Conservation (phyloP, 1,140 invertebrate genomes). For the Bombus cullumanus region DNA sequence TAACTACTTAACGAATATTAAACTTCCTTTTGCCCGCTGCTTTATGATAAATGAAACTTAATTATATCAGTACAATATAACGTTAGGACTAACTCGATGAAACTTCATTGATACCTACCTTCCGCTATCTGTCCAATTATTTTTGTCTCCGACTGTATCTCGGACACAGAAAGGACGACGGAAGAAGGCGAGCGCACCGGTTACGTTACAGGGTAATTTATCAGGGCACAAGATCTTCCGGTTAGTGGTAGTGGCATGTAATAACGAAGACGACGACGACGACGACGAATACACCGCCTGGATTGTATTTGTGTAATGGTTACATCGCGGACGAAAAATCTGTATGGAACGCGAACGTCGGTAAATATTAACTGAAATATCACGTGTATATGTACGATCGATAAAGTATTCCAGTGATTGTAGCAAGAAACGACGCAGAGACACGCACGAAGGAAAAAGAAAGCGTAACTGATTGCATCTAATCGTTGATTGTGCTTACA, state of each 20-base stretch:
- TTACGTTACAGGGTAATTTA: constrained; percentile 22
- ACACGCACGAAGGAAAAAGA: not conserved
- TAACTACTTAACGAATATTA: too few relatives aligned
- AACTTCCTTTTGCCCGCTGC: too few relatives aligned
- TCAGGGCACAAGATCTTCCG: constrained; percentile 1
- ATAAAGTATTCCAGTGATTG: not conserved
- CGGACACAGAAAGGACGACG: not conserved
- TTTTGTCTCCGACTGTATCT: not conserved
- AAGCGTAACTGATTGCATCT: constrained; percentile 11
- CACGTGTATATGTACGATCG: not conserved
- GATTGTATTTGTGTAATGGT: not conserved
- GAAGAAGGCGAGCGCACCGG: constrained; percentile 10
- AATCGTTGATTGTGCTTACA: not conserved
- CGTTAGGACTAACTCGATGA: too few relatives aligned
- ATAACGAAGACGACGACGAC: not conserved
- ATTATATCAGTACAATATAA: too few relatives aligned
- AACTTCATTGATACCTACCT: too few relatives aligned
- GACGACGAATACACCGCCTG: not conserved
- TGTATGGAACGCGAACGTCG: not conserved
- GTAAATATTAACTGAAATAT: not conserved
- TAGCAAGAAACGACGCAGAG: not conserved
- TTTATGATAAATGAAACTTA: too few relatives aligned
- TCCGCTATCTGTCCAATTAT: too few relatives aligned
- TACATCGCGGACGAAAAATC: not conserved
- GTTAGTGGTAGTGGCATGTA: not conserved